Conservation (phyloP, 1,140 invertebrate species). For the Drosophila hydei region DNA sequence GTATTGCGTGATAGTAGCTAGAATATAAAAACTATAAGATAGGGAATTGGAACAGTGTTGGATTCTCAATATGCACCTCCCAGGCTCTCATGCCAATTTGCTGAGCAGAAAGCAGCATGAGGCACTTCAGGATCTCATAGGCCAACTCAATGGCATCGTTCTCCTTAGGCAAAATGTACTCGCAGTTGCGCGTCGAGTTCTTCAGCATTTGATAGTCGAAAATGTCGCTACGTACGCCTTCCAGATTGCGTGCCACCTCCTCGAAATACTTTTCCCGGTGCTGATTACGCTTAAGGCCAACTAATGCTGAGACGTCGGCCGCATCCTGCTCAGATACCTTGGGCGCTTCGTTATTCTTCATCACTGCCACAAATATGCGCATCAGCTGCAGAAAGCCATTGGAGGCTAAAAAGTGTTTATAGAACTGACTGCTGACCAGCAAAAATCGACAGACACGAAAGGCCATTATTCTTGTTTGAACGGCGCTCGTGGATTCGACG, state of each 20-base stretch:
- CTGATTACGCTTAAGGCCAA: slow-evolving; percentile 74
- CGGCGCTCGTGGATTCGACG: slow-evolving; percentile 72
- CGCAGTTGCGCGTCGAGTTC: slow-evolving; percentile 62
- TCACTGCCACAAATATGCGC: slow-evolving; percentile 67
- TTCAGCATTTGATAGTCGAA: slow-evolving; percentile 79
- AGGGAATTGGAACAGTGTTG: not conserved
- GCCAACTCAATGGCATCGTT: slow-evolving; percentile 64
- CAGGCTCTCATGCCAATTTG: slow-evolving; percentile 64
- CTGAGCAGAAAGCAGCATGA: slow-evolving; percentile 67
- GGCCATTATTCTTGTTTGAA: slow-evolving; percentile 77
- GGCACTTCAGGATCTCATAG: slow-evolving; percentile 76
- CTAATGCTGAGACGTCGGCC: slow-evolving; percentile 47
- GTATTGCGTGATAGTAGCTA: slow-evolving; percentile 52
- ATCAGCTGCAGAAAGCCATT: slow-evolving; percentile 75
- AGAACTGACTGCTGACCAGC: slow-evolving; percentile 65
- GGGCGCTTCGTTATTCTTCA: slow-evolving; percentile 69
- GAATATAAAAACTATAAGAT: not conserved
- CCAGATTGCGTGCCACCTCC: slow-evolving; percentile 78
- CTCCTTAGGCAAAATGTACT: slow-evolving; percentile 71
- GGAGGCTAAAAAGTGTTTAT: slow-evolving; percentile 63
- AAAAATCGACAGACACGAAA: slow-evolving; percentile 78
- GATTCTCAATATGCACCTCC: slow-evolving; percentile 48
- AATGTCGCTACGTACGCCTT: slow-evolving; percentile 77
- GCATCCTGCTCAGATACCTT: slow-evolving; percentile 52
- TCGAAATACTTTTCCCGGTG: slow-evolving; percentile 83